Conservation (phyloP, 1,140 invertebrate species). For the Drosophila nebulosa region DNA sequence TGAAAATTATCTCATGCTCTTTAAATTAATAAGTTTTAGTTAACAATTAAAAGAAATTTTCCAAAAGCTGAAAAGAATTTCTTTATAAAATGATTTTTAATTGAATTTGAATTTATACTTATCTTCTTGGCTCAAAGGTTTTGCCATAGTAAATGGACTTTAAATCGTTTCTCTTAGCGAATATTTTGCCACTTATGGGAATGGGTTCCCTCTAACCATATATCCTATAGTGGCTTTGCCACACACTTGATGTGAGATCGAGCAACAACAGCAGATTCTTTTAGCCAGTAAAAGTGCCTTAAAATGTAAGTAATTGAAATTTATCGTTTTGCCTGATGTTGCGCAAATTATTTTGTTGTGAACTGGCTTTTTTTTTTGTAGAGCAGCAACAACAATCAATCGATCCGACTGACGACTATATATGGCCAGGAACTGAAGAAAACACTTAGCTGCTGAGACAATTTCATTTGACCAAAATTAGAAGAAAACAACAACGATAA, state of each 20-base stretch:
- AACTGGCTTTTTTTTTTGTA: conserved; percentile 50
- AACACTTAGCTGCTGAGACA: conserved; percentile 69
- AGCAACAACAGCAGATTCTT: conserved; percentile 53
- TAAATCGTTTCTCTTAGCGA: background rate
- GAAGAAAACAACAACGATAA: too few species aligned
- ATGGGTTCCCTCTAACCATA: conserved; percentile 5
- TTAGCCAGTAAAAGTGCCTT: conserved; percentile 68
- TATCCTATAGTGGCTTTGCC: conserved; percentile 2
- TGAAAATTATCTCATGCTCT: background rate
- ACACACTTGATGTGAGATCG: background rate
- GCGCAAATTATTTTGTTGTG: conserved; percentile 67
- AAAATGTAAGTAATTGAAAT: conserved; percentile 74
- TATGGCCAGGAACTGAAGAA: conserved; percentile 65
- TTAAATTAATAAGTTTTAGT: background rate
- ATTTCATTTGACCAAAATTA: conserved; percentile 74
- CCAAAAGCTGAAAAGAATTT: too few species aligned
- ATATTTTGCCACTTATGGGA: background rate
- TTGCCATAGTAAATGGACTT: background rate
- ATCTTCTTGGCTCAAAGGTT: too few species aligned
- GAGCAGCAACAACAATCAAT: conserved; percentile 68
- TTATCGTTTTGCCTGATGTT: conserved; percentile 61
- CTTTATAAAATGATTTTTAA: too few species aligned
- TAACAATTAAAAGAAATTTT: too few species aligned
- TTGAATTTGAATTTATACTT: too few species aligned
- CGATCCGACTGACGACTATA: conserved; percentile 48